phyloP scores from a whole-genome alignment of 2,797 vertebrate species.

The Silurus lanzhouensis region DNA sequence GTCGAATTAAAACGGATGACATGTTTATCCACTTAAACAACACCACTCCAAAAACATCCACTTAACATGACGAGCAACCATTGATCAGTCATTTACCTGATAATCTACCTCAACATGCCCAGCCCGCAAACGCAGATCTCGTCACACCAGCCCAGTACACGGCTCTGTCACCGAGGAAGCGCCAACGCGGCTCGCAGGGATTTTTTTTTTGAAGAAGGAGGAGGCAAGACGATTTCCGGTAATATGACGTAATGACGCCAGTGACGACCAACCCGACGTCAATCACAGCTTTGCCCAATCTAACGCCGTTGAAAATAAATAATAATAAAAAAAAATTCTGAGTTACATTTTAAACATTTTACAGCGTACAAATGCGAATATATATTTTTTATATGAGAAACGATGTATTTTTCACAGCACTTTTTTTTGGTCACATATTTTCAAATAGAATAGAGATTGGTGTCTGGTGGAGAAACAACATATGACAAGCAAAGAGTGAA shows the following conservation, averaged over 20 bases:
- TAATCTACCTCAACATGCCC: constrained; percentile 73
- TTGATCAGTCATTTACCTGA: background rate
- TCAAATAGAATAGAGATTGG: background rate
- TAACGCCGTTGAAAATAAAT: background rate
- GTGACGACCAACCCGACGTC: background rate
- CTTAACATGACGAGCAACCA: background rate
- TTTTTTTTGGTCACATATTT: background rate
- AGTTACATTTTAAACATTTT: background rate
- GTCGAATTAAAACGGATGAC: background rate
- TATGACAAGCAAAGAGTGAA: background rate
- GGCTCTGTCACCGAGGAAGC: constrained; percentile 28
- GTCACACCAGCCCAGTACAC: background rate
- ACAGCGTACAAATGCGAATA: no score
- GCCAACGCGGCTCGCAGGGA: constrained; percentile 54
- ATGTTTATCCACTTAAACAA: no score
- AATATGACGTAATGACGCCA: constrained; percentile 42
- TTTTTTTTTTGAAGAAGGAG: constrained; percentile 20
- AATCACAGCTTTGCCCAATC: background rate
- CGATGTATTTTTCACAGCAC: background rate
- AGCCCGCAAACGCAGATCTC: constrained; percentile 29
- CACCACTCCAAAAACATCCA: background rate
- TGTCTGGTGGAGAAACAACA: background rate
- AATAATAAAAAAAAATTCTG: background rate
- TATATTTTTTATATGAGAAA: background rate
- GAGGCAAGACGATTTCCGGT: constrained; percentile 45